phyloP scores from a whole-genome alignment of 2,113 vertebrate species.

The Amphiprion percula region DNA sequence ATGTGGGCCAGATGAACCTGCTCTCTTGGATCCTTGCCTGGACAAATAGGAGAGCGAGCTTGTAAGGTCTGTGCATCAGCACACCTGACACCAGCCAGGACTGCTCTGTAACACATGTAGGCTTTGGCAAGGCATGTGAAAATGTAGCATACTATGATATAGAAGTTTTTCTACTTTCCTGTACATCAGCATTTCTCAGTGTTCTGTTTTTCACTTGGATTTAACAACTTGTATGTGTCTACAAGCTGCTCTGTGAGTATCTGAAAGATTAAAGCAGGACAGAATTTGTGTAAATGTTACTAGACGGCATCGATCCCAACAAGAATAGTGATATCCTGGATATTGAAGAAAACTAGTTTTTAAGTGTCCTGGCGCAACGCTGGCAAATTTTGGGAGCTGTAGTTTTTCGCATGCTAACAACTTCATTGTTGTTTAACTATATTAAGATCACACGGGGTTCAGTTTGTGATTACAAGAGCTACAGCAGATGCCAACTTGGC shows the following conservation, averaged over 20 bases:
- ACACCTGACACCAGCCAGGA: constrained; percentile 66
- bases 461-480: too few species aligned
- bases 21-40: constrained; percentile 77
- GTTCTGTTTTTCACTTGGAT: neutral
- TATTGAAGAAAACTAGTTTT: too few species aligned
- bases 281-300: neutral
- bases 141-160: constrained; percentile 33
- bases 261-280: neutral
- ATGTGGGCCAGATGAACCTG: constrained; percentile 71
- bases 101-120: constrained; percentile 53
- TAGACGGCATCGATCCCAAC: neutral
- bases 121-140: constrained; percentile 35
- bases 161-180: constrained; percentile 17
- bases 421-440: neutral
- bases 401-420: neutral
- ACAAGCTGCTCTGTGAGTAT: neutral
- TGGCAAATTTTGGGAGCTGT: neutral
- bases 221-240: too few species aligned
- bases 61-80: constrained; percentile 72
- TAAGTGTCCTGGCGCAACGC: neutral
- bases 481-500: too few species aligned
- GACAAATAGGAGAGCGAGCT: constrained; percentile 67
- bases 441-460: too few species aligned
- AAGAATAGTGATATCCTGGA: neutral
- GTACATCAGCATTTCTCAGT: neutral